phyloP scores from a whole-genome alignment of 2,888 invertebrate species.

The Platycheirus albimanus region DNA sequence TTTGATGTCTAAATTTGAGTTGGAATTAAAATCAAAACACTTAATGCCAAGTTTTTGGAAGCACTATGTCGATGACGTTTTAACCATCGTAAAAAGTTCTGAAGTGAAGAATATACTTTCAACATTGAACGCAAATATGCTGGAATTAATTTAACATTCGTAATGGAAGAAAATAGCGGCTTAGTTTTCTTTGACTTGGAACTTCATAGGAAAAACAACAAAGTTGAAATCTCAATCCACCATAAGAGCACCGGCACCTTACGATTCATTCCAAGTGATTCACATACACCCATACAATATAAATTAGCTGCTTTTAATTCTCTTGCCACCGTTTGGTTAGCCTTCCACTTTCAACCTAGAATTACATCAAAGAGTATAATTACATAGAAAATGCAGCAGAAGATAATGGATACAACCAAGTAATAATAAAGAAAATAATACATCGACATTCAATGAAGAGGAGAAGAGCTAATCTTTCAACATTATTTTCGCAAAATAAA shows the following conservation, averaged over 20 bases:
- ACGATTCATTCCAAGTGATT: slow-evolving; percentile 11
- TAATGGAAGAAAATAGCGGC: neutral
- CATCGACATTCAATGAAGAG: neutral
- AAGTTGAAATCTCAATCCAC: neutral
- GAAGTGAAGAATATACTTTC: neutral
- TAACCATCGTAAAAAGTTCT: neutral
- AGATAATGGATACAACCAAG: neutral
- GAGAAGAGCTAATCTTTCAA: neutral
- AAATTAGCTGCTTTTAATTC: slow-evolving; percentile 1
- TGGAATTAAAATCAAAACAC: neutral
- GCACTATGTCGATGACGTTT: neutral
- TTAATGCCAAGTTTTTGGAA: neutral
- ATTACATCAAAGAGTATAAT: neutral
- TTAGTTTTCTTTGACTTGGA: neutral
- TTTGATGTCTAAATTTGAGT: neutral
- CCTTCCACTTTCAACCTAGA: neutral
- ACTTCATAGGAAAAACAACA: neutral
- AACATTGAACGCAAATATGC: neutral
- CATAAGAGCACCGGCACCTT: slow-evolving; percentile 10
- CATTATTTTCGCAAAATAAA: neutral
- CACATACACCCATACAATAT: slow-evolving; percentile 1
- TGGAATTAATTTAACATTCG: neutral
- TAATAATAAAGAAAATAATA: neutral
- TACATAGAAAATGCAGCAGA: neutral
- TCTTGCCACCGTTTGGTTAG: slow-evolving; percentile 3